Percentiles rank a stretch among this genome's conserved stretches.
Evolutionary conservation across 2,888 invertebrate genomes (phyloP).

Genomic region (Xanthorhoe designata): DNA sequence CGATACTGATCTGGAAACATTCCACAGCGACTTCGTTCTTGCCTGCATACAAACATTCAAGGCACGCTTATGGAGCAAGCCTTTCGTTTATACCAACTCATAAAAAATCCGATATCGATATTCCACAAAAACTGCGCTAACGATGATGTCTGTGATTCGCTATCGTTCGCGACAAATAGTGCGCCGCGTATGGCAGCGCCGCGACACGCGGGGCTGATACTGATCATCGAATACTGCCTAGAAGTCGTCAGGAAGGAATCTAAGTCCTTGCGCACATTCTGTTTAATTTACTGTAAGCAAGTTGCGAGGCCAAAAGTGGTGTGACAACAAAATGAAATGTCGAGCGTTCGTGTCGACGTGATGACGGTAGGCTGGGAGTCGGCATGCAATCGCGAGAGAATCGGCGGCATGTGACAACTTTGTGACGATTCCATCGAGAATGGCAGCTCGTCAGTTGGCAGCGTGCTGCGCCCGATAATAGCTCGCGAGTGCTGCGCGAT

Average conservation of each 20-base stretch:
- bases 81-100: not conserved
- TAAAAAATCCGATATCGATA: conserved; percentile 1
- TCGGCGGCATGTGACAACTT: conserved; percentile 28
- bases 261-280: not conserved
- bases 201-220: not conserved
- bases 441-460: conserved; percentile 31
- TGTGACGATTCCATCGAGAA: conserved; percentile 26
- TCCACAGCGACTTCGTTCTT: not conserved
- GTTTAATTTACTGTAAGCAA: not conserved
- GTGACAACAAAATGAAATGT: not conserved
- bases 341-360: not conserved
- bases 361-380: not conserved
- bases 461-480: not conserved
- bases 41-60: not conserved
- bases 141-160: conserved; percentile 14
- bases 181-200: conserved; percentile 10
- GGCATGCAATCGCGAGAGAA: not conserved
- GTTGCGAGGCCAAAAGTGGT: not conserved
- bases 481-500: not conserved
- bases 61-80: conserved; percentile 5
- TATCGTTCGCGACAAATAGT: conserved; percentile 29
- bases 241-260: not conserved
- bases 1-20: conserved; percentile 12
- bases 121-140: conserved; percentile 8
- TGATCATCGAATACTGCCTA: not conserved